Base-by-base conservation (phyloP, 23 tunicate species). In the Styela clava region DNA sequence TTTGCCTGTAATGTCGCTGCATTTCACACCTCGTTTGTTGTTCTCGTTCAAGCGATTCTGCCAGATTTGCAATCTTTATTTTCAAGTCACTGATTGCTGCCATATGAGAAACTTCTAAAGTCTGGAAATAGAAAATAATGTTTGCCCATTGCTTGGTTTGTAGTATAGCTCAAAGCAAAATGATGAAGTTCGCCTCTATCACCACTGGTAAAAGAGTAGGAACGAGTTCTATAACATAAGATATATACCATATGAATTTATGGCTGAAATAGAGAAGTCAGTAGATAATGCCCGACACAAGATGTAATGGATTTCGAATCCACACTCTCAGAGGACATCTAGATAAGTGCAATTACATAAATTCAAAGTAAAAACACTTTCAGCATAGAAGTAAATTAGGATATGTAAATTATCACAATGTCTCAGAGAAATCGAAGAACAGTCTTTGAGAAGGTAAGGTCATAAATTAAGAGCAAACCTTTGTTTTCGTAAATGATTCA, bases 31-130 rank as follows among this genome's bases (percentile, higher is more conserved):
- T 82, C 1, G 74, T 62, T 33, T 85, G 31, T 61, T 85, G 35
- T 69, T 90, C 95, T 20, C 34, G 64, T 25, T 74, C 16, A 5
- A 85, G 35, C 28, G 68, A 62, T 29, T 74, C 79, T 29, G 80
- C 81, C 16, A 81, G 22, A 24, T 82, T 90, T 68, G 81, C 89
- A 56, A 82, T 52, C 44, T 61, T 74, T 44, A 90, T 90, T 26
- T 72, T 78, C 9, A 90, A 63, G 35, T 90, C 95, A 68, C 95
- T 90, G n/a, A 81, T 63, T 34, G 85, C 95, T 9, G 78, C 68
- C 34, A 85, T 24, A 69, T 31, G 78, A 31, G 83, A 34, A 61
- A 74, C 78, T 85, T 85, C 89, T 31, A 32, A 37, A 21, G 77
- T 84, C 95, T 90, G 2, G 2, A 73, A 34, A 62, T 71, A 20